Percentiles rank a stretch among this genome's conserved stretches.
Evolutionary conservation across 2,888 invertebrate genomes (phyloP).

Genomic region (Lypha dubia): DNA sequence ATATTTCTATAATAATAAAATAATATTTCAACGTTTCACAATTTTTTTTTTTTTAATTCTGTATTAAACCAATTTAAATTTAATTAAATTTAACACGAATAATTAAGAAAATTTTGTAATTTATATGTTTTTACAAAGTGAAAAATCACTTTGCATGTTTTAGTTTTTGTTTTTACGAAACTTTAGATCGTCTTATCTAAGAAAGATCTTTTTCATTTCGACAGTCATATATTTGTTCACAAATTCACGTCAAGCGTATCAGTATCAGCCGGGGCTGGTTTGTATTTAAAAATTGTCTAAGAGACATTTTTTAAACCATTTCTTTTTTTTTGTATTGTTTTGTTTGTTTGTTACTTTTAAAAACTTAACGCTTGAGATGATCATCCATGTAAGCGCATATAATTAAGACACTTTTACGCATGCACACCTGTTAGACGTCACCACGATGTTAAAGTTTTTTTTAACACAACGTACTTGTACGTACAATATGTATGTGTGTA

Average conservation of each 20-base stretch:
- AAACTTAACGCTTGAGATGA: constrained; percentile 73
- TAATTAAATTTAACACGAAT: not conserved
- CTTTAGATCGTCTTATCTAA: constrained; percentile 27
- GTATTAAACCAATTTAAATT: not conserved
- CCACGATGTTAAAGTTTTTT: not conserved
- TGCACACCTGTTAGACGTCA: constrained; percentile 74
- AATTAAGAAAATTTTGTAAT: constrained; percentile 16
- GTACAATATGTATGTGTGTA: no score
- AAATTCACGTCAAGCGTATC: not conserved
- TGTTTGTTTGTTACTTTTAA: not conserved
- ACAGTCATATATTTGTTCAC: not conserved
- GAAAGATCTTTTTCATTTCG: constrained; percentile 25
- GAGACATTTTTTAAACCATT: constrained; percentile 48
- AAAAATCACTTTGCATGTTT: constrained; percentile 21
- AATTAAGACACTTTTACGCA: constrained; percentile 77
- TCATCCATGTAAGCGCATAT: constrained; percentile 72
- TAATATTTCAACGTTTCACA: not conserved
- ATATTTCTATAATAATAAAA: no score
- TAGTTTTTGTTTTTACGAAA: constrained; percentile 13
- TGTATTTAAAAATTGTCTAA: constrained; percentile 4
- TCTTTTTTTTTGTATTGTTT: no score
- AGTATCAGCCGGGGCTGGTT: no score
- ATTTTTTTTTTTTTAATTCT: not conserved
- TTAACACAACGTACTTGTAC: not conserved
- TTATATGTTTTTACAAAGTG: not conserved